These are phyloP conservation scores for Miichthys miiuy DNA, from an alignment of 2,797 vertebrate species.

Conservation along the genomic window DNA sequence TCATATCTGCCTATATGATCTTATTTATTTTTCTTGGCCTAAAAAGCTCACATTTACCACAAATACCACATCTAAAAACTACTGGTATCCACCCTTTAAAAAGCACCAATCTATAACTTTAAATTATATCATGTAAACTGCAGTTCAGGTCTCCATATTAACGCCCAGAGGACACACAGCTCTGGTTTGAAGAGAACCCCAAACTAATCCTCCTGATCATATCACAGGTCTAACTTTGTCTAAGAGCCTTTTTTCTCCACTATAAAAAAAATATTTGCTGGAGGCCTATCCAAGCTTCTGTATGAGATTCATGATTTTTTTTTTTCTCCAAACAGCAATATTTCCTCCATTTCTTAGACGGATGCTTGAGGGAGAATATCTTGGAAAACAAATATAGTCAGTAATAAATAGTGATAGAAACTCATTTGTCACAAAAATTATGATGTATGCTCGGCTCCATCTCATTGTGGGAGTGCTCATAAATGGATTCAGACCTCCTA, in stretches of 20 bases:
- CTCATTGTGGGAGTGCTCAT: slow-evolving; percentile 1
- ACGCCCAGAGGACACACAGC: background rate
- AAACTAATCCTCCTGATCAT: background rate
- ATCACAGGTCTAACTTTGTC: background rate
- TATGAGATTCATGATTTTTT: slow-evolving; percentile 10
- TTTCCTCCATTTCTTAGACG: background rate
- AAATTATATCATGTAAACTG: background rate
- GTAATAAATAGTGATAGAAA: slow-evolving; percentile 51
- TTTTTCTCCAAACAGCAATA: background rate
- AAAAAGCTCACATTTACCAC: no score
- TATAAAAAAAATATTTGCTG: background rate
- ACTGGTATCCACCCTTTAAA: background rate
- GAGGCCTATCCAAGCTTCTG: background rate
- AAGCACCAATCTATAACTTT: background rate
- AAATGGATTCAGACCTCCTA: slow-evolving; percentile 15
- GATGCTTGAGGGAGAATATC: slow-evolving; percentile 39
- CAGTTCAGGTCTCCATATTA: no score
- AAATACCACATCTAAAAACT: no score
- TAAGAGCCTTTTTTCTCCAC: background rate
- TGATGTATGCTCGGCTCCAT: slow-evolving; percentile 19
- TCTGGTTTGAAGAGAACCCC: background rate
- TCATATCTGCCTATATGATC: no score
- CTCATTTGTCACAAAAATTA: slow-evolving; percentile 42
- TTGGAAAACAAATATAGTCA: slow-evolving; percentile 38
- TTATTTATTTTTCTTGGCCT: no score